phyloP scores from a whole-genome alignment of 1,140 invertebrate genomes.

The Whitmania pigra region DNA sequence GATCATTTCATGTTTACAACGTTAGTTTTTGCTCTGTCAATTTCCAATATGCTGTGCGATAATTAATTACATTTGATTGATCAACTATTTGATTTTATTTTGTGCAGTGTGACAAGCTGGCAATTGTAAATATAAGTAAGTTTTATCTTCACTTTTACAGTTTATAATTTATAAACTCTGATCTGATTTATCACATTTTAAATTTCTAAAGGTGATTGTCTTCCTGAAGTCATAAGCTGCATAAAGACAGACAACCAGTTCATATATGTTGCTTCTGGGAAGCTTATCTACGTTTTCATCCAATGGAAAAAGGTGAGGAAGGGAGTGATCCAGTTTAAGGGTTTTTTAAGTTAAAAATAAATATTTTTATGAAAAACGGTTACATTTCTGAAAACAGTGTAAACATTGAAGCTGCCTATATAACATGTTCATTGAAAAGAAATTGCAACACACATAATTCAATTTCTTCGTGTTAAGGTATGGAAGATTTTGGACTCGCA shows the following conservation, averaged over 20 bases:
- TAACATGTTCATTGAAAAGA: not conserved
- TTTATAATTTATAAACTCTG: not conserved
- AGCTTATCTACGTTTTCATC: slow-evolving; percentile 70
- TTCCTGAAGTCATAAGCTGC: slow-evolving; percentile 67
- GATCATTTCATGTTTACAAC: slow-evolving; percentile 79
- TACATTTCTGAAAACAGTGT: not conserved
- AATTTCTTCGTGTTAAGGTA: slow-evolving; percentile 40
- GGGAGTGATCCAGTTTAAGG: not conserved
- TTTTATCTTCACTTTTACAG: slow-evolving; percentile 27
- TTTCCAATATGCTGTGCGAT: not conserved
- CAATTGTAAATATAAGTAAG: slow-evolving; percentile 66
- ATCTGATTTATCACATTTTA: not conserved
- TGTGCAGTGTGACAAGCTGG: slow-evolving; percentile 58
- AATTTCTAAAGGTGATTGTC: slow-evolving; percentile 43
- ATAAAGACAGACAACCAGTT: slow-evolving; percentile 64
- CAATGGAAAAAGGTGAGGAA: slow-evolving; percentile 58
- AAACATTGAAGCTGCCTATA: too few species aligned
- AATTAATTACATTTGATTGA: not conserved
- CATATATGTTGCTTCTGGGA: slow-evolving; percentile 65
- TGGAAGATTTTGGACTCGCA: slow-evolving; percentile 71
- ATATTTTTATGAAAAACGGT: slow-evolving; percentile 2
- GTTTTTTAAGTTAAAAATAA: slow-evolving; percentile 1
- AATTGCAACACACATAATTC: not conserved
- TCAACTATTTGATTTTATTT: slow-evolving; percentile 23
- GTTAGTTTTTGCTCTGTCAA: slow-evolving; percentile 34